A percentile compares a stretch with the other conserved stretches of the same genome.
Evolutionary conservation across 2,888 invertebrate genomes (phyloP).

Genomic region (Eristalinus aeneus): DNA sequence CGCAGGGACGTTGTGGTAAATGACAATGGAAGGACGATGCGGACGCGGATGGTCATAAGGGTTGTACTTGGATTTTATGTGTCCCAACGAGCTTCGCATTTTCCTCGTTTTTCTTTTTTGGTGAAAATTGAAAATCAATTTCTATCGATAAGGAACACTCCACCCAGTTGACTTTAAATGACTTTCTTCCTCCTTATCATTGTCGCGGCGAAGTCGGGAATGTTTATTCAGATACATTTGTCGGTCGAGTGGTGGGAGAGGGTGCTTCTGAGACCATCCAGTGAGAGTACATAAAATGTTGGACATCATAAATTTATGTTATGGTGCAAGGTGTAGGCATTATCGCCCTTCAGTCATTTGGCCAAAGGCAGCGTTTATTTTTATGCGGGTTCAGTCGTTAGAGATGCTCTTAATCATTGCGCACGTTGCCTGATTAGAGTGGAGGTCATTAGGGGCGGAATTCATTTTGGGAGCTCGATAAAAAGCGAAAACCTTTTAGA

Average conservation of each 20-base stretch:
- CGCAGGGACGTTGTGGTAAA: neutral
- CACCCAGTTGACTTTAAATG: conserved; percentile 22
- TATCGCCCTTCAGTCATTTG: neutral
- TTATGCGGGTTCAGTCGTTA: neutral
- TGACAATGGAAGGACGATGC: conserved; percentile 25
- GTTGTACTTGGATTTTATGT: conserved; percentile 26
- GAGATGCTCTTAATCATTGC: neutral
- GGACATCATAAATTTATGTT: neutral
- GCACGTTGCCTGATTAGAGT: neutral
- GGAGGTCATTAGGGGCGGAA: neutral
- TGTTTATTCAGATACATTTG: conserved; percentile 22
- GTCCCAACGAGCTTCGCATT: neutral
- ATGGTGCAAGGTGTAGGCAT: neutral
- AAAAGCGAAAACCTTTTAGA: neutral
- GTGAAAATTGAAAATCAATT: conserved; percentile 65
- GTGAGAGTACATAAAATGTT: conserved; percentile 8
- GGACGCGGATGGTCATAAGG: conserved; percentile 32
- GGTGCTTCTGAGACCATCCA: neutral
- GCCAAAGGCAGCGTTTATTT: neutral
- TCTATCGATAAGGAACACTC: conserved; percentile 60
- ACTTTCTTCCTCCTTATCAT: conserved; percentile 53
- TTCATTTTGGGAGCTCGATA: neutral
- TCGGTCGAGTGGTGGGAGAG: neutral
- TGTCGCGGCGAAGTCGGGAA: neutral
- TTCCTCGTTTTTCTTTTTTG: neutral